phyloP scores from a whole-genome alignment of 2,888 invertebrate species.

The Clostera curtula region DNA sequence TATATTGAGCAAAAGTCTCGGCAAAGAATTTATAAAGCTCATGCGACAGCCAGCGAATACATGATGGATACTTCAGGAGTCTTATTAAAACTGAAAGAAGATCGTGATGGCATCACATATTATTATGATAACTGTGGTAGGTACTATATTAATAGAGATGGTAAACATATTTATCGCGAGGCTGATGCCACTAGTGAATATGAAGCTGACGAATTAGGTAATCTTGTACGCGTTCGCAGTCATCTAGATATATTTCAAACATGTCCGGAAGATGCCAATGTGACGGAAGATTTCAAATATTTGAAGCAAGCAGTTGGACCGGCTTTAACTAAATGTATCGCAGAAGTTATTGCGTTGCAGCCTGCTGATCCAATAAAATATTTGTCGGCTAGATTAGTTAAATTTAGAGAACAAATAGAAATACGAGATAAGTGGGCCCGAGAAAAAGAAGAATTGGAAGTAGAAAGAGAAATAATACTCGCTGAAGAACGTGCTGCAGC shows the following conservation, averaged over 20 bases:
- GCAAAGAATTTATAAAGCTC: slow-evolving; percentile 57
- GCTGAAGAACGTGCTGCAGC: slow-evolving; percentile 50
- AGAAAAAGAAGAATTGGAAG: slow-evolving; percentile 46
- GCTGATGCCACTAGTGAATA: slow-evolving; percentile 54
- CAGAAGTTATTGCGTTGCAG: slow-evolving; percentile 53
- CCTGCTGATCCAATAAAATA: slow-evolving; percentile 62
- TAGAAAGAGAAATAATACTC: slow-evolving; percentile 43
- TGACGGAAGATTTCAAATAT: slow-evolving; percentile 61
- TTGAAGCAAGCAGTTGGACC: slow-evolving; percentile 51
- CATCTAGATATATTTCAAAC: slow-evolving; percentile 46
- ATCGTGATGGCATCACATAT: slow-evolving; percentile 46
- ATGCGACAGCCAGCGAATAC: slow-evolving; percentile 54
- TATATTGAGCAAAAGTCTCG: slow-evolving; percentile 43
- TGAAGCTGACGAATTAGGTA: slow-evolving; percentile 65
- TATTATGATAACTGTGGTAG: slow-evolving; percentile 62
- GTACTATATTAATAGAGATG: slow-evolving; percentile 51
- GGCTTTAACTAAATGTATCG: slow-evolving; percentile 54
- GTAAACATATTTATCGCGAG: slow-evolving; percentile 61
- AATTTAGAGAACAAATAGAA: slow-evolving; percentile 56
- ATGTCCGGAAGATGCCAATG: slow-evolving; percentile 53
- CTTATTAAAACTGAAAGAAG: slow-evolving; percentile 55
- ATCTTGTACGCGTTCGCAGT: slow-evolving; percentile 59
- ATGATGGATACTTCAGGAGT: slow-evolving; percentile 58
- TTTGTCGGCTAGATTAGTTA: slow-evolving; percentile 44
- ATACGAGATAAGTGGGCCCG: slow-evolving; percentile 38